phyloP scores from a whole-genome alignment of 37 sponge, comb jelly and placozoan species.

The Petrosia ficiformis region DNA sequence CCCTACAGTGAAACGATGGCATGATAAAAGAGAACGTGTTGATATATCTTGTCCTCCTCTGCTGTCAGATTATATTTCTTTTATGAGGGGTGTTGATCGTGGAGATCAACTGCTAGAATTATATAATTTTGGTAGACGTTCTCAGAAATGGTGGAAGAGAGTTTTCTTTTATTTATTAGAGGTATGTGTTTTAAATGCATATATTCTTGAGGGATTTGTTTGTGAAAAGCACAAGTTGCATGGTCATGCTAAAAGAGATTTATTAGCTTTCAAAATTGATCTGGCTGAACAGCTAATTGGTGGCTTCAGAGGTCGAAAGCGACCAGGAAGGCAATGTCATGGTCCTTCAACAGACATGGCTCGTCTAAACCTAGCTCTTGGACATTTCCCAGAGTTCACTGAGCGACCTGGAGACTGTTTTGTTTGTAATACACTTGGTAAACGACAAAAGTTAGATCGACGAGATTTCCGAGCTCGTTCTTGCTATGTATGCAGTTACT shows the following conservation, averaged over 20 bases:
- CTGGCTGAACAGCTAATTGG: slow-evolving; percentile 12
- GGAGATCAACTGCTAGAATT: slow-evolving; percentile 43
- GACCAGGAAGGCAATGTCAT: neutral
- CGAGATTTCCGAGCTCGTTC: too few relatives aligned
- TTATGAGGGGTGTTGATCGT: slow-evolving; percentile 48
- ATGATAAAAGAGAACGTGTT: neutral
- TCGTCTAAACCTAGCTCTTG: neutral
- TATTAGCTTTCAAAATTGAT: slow-evolving; percentile 10
- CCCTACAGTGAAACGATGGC: neutral
- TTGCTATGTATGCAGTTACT: too few relatives aligned
- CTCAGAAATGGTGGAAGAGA: slow-evolving; percentile 45
- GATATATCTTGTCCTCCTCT: slow-evolving; percentile 25
- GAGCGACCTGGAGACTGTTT: neutral
- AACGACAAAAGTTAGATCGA: too few relatives aligned
- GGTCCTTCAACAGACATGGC: neutral
- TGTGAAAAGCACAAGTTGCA: neutral
- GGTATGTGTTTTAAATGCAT: slow-evolving; percentile 22
- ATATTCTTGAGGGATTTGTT: slow-evolving; percentile 20
- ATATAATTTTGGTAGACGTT: slow-evolving; percentile 17
- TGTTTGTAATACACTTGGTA: neutral
- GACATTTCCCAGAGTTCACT: neutral
- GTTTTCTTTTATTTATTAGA: slow-evolving; percentile 29
- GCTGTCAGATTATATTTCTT: slow-evolving; percentile 25
- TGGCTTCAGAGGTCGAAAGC: neutral
- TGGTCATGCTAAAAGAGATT: slow-evolving; percentile 8